These are phyloP conservation scores for Acromyrmex heyeri DNA, from an alignment of 1,140 invertebrate genomes.

Conservation along the genomic window DNA sequence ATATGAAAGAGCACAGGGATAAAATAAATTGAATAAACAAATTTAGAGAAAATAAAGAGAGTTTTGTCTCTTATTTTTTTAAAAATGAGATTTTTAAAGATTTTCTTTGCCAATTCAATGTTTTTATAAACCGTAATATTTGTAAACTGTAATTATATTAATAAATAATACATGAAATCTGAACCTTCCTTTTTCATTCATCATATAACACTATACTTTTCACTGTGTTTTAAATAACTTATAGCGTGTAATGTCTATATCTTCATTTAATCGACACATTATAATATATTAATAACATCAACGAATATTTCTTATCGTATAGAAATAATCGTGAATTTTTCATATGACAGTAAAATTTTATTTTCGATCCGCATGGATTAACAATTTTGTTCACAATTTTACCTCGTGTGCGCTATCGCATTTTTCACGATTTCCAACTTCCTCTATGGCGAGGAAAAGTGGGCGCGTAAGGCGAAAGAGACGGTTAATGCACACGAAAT, in stretches of 20 bases:
- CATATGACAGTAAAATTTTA: conserved; percentile 22
- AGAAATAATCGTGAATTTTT: conserved; percentile 29
- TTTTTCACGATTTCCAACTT: conserved; percentile 54
- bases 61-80: neutral
- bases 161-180: neutral
- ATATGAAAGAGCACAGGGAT: neutral
- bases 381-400: conserved; percentile 40
- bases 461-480: conserved; percentile 57
- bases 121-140: neutral
- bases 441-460: conserved; percentile 24
- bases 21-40: neutral
- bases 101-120: neutral
- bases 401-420: conserved; percentile 19
- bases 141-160: neutral
- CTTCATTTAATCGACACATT: neutral
- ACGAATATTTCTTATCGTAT: neutral
- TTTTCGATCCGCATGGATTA: conserved; percentile 46
- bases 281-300: neutral
- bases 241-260: neutral
- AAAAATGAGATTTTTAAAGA: neutral
- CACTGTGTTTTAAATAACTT: neutral
- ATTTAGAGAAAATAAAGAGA: neutral
- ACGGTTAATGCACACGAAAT: conserved; percentile 49
- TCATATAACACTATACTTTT: no score
- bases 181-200: neutral